Evolutionary conservation across 2,113 vertebrate species (phyloP).

Genomic region (Spermophilus dauricus): DNA sequence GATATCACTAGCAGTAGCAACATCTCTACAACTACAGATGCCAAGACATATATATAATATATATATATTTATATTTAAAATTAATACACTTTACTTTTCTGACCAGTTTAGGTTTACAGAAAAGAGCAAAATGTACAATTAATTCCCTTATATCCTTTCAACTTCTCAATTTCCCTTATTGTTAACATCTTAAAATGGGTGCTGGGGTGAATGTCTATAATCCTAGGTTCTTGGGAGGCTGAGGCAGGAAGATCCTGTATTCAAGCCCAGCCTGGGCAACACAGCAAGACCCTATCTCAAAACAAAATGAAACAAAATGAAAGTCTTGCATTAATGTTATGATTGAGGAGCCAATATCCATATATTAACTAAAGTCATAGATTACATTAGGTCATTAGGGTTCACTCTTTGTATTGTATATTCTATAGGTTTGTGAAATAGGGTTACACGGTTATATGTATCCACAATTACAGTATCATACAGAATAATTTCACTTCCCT

Average conservation of each 20-base stretch:
- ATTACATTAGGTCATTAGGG: not conserved
- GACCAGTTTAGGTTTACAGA: not conserved
- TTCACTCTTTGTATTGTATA: not conserved
- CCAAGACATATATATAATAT: not conserved
- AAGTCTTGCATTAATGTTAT: not conserved
- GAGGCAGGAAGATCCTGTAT: too few relatives aligned
- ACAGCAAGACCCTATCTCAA: too few relatives aligned
- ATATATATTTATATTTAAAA: not conserved
- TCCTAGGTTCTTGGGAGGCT: too few relatives aligned
- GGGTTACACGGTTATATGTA: not conserved
- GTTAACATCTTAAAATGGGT: not conserved
- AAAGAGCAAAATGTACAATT: conserved; percentile 1
- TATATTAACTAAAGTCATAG: not conserved
- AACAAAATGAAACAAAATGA: too few relatives aligned
- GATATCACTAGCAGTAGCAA: not conserved
- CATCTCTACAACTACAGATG: not conserved
- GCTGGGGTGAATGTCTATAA: too few relatives aligned
- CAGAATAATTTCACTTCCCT: not conserved
- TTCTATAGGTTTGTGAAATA: not conserved
- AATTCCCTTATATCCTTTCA: not conserved
- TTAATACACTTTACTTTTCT: conserved; percentile 31
- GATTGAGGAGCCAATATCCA: not conserved
- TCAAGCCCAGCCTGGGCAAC: too few relatives aligned
- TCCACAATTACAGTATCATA: not conserved
- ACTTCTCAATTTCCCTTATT: not conserved